A percentile compares a stretch with the other conserved stretches of the same genome.
Evolutionary conservation across 2,797 vertebrate species (phyloP).

Genomic region (Trichosurus vulpecula): DNA sequence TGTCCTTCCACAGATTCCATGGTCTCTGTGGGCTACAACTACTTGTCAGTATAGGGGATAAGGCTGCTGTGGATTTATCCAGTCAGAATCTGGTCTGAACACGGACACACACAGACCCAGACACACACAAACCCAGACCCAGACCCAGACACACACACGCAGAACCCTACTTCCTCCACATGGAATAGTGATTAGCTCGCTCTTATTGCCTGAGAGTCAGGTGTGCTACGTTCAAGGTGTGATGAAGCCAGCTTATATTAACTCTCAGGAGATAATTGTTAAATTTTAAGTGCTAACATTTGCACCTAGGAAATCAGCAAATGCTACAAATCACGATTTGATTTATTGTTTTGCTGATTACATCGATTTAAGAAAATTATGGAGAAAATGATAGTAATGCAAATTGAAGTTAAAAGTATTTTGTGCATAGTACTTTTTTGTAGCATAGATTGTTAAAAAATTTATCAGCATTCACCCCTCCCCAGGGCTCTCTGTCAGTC

Average conservation of each 20-base stretch:
- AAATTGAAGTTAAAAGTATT: neutral
- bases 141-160: too few relatives aligned
- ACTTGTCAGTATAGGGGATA: neutral
- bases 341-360: neutral
- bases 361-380: neutral
- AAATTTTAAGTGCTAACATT: neutral
- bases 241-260: neutral
- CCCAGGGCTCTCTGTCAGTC: neutral
- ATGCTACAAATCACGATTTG: neutral
- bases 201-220: neutral
- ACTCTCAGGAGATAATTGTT: neutral
- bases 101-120: neutral
- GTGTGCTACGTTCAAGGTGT: neutral
- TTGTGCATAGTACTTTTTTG: neutral
- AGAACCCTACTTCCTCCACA: neutral
- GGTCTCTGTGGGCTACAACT: neutral
- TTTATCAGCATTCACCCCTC: neutral
- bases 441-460: neutral
- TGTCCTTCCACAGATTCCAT: neutral
- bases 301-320: neutral
- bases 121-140: too few relatives aligned
- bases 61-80: neutral
- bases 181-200: neutral
- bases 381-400: neutral
- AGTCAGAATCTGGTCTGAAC: neutral